Conservation (phyloP, 2,797 vertebrate species). For the Channa striata region DNA sequence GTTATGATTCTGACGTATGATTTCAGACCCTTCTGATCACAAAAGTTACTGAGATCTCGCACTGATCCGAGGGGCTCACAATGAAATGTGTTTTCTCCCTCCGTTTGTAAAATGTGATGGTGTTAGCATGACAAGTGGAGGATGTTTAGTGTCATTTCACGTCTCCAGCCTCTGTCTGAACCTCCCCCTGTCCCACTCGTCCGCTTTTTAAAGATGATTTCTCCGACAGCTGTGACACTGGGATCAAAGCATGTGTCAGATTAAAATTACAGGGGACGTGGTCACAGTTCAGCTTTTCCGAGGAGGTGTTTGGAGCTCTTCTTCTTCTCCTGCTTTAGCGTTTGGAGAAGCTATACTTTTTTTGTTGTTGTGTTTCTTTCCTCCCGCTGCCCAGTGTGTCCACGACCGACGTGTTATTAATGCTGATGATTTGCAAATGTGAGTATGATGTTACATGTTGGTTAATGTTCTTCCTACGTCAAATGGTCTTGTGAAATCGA, state of each 20-base stretch:
- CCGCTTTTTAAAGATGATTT: constrained; percentile 36
- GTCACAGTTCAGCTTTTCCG: constrained; percentile 10
- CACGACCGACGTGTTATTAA: neutral
- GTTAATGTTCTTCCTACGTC: neutral
- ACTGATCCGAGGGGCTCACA: constrained; percentile 1
- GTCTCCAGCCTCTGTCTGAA: constrained; percentile 12
- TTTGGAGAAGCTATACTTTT: neutral
- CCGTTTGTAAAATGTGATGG: neutral
- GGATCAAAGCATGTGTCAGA: constrained; percentile 46
- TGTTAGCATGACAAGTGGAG: constrained; percentile 29
- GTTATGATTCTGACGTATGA: neutral
- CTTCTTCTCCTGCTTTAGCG: neutral
- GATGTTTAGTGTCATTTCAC: constrained; percentile 27
- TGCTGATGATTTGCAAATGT: constrained; percentile 6
- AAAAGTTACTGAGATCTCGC: neutral
- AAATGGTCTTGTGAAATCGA: neutral
- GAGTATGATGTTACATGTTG: neutral
- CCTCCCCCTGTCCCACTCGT: constrained; percentile 10
- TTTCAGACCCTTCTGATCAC: constrained; percentile 6
- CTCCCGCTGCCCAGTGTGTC: neutral
- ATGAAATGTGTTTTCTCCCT: neutral
- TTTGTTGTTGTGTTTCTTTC: neutral
- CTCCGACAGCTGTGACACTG: constrained; percentile 17
- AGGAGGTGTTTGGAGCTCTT: constrained; percentile 2
- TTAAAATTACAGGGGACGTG: constrained; percentile 24